These are phyloP conservation scores for Epistrophe grossulariae DNA, from an alignment of 2,888 invertebrate species.

Conservation along the genomic window DNA sequence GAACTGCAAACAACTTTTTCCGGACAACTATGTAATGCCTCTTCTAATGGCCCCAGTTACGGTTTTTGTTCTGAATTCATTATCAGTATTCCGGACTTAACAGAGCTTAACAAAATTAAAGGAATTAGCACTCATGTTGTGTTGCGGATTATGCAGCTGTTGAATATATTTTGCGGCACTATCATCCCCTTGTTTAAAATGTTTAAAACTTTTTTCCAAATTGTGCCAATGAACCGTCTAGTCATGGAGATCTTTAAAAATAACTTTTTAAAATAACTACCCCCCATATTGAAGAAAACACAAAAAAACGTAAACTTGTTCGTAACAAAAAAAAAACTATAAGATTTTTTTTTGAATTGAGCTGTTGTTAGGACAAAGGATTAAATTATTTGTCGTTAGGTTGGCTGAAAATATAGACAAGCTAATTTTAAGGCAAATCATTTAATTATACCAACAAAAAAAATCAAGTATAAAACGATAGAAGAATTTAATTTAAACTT, in stretches of 20 bases:
- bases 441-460: constrained; percentile 24
- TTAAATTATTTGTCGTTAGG: constrained; percentile 46
- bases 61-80: background rate
- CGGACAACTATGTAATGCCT: background rate
- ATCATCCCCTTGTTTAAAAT: background rate
- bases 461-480: constrained; percentile 9
- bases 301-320: constrained; percentile 9
- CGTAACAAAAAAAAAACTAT: background rate
- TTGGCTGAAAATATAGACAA: constrained; percentile 34
- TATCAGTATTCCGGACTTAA: background rate
- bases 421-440: constrained; percentile 22
- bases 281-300: background rate
- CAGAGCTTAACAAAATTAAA: background rate
- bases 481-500: constrained; percentile 55
- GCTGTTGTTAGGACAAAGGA: constrained; percentile 30
- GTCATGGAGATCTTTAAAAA: constrained; percentile 20
- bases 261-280: constrained; percentile 6
- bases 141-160: constrained; percentile 9
- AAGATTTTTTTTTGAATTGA: constrained; percentile 18
- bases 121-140: background rate
- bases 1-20: background rate
- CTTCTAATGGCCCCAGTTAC: background rate
- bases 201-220: background rate
- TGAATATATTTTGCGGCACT: background rate
- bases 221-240: constrained; percentile 42